Percentiles rank a stretch among this genome's conserved stretches.
phyloP scores from a whole-genome alignment of 2,888 invertebrate species.

The Drosophila atripex region DNA sequence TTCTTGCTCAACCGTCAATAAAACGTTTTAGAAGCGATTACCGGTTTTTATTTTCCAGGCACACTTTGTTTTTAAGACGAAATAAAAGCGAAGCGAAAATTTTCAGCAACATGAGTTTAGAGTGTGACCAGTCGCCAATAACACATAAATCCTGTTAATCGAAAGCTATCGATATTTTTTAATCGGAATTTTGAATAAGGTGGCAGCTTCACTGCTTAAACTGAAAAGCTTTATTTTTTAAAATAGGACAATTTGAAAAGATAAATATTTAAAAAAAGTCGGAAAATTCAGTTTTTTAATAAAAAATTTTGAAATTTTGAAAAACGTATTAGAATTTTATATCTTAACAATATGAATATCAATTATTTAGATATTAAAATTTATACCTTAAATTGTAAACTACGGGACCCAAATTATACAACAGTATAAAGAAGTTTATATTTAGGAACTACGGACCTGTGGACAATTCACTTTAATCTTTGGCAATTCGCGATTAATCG shows the following conservation, averaged over 20 bases:
- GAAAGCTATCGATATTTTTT: neutral
- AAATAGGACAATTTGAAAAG: neutral
- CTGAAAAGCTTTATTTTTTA: neutral
- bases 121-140: neutral
- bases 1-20: neutral
- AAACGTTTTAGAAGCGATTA: neutral
- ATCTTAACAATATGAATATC: no score
- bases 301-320: no score
- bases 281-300: no score
- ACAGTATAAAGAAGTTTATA: neutral
- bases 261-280: neutral
- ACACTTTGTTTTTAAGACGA: conserved; percentile 4
- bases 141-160: neutral
- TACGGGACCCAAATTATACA: no score
- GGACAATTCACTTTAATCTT: neutral
- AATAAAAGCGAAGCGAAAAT: neutral
- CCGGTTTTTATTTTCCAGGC: neutral
- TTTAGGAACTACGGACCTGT: neutral
- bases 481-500: conserved; percentile 15
- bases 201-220: neutral
- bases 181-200: neutral
- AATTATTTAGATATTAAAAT: no score
- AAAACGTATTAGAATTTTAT: no score
- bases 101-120: neutral
- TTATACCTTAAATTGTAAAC: neutral